These are phyloP conservation scores for Xiphorhynchus erythropygius DNA, from an alignment of 2,797 vertebrate genomes.

Conservation along the genomic window DNA sequence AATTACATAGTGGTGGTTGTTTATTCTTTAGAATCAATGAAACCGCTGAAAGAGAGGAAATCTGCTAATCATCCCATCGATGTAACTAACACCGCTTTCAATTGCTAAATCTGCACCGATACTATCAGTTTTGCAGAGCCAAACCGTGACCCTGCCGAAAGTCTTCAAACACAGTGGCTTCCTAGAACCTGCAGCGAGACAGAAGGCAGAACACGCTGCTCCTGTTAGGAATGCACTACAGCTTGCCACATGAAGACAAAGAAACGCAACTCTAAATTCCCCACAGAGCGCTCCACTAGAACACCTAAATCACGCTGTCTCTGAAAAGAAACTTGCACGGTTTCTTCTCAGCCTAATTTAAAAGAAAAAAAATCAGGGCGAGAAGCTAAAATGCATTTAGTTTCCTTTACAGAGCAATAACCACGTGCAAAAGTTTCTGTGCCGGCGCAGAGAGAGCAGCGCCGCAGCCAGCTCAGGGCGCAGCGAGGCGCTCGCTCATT, in stretches of 20 bases:
- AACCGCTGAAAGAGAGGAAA: not conserved
- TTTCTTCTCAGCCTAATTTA: not conserved
- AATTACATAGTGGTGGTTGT: not conserved
- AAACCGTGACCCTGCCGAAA: not conserved
- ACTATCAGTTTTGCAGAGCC: not conserved
- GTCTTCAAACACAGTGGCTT: not conserved
- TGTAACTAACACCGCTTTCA: not conserved
- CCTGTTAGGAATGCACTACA: not conserved
- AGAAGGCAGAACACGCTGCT: not conserved
- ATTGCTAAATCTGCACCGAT: not conserved
- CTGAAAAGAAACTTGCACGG: not conserved
- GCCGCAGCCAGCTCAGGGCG: not conserved
- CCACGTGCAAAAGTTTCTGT: slow-evolving; percentile 8
- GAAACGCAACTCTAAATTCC: not conserved
- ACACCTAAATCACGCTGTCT: not conserved
- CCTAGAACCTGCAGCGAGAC: not conserved
- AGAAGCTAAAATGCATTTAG: not conserved
- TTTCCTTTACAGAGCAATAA: not conserved
- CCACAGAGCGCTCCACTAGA: not conserved
- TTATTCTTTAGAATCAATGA: not conserved
- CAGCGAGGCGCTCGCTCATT: not conserved
- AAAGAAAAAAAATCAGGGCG: not conserved
- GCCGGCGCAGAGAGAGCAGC: not conserved
- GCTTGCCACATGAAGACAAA: slow-evolving; percentile 29
- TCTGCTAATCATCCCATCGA: not conserved